These are phyloP conservation scores for Drosophila eohydei DNA, from an alignment of 2,888 invertebrate genomes.

Conservation along the genomic window DNA sequence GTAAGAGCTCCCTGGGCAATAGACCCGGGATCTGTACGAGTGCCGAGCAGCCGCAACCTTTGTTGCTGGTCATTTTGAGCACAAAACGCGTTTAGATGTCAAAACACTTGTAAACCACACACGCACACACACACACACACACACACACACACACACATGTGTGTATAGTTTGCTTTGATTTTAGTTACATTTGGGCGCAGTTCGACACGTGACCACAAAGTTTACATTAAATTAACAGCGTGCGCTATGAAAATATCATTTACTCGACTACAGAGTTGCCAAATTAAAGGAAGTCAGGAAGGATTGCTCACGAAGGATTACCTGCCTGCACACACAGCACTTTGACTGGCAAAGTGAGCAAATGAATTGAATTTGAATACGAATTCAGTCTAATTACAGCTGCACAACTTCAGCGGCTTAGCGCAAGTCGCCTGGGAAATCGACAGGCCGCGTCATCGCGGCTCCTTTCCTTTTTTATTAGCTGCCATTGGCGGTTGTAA, in stretches of 20 bases:
- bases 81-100: constrained; percentile 73
- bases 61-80: constrained; percentile 71
- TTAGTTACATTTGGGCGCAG: constrained; percentile 44
- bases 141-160: constrained; percentile 19
- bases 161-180: constrained; percentile 67
- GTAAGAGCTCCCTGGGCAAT: constrained; percentile 78
- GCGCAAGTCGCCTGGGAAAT: constrained; percentile 78
- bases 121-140: constrained; percentile 20
- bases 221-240: constrained; percentile 74
- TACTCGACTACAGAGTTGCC: constrained; percentile 27
- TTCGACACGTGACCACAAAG: constrained; percentile 74
- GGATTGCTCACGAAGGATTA: constrained; percentile 13
- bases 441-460: constrained; percentile 59
- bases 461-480: constrained; percentile 24
- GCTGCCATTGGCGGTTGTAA: constrained; percentile 30
- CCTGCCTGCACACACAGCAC: constrained; percentile 8
- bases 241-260: constrained; percentile 40
- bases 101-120: constrained; percentile 71
- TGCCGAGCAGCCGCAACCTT: constrained; percentile 16
- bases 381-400: constrained; percentile 63
- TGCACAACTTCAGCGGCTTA: constrained; percentile 59
- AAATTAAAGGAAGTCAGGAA: constrained; percentile 21
- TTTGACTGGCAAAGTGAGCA: constrained; percentile 35
- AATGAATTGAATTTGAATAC: constrained; percentile 60
- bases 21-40: constrained; percentile 37